phyloP scores from a whole-genome alignment of 2,113 vertebrate genomes.

The Rhynchomys soricoides region DNA sequence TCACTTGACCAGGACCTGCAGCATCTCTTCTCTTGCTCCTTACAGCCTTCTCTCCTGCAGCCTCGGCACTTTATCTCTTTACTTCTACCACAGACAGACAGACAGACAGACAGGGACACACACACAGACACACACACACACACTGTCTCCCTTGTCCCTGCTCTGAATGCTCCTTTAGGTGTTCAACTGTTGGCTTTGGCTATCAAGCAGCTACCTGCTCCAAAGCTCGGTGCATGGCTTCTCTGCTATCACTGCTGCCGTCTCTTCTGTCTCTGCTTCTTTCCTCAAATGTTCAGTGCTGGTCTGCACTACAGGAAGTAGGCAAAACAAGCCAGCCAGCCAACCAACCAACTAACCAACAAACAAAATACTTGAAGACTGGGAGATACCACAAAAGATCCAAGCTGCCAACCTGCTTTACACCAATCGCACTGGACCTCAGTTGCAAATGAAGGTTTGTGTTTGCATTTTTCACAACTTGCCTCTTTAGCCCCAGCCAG shows the following conservation, averaged over 20 bases:
- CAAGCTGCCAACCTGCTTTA: background rate
- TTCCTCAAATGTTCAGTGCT: background rate
- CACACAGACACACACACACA: too few relatives aligned
- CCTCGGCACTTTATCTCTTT: background rate
- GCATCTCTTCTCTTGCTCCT: background rate
- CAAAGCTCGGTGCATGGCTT: background rate
- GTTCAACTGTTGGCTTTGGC: background rate
- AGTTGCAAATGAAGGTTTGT: background rate
- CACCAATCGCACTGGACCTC: background rate
- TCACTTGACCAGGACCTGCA: background rate
- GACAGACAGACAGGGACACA: too few relatives aligned
- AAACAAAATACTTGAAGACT: too few relatives aligned
- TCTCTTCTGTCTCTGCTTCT: background rate
- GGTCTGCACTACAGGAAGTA: background rate
- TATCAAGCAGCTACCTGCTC: background rate
- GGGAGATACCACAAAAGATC: background rate
- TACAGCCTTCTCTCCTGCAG: background rate
- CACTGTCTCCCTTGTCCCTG: background rate
- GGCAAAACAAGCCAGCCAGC: background rate
- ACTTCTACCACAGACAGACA: too few relatives aligned
- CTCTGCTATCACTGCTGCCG: background rate
- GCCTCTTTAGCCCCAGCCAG: background rate
- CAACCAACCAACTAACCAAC: too few relatives aligned
- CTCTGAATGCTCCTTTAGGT: background rate
- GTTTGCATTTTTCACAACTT: background rate